Evolutionary conservation across 92 coral and sea anemone genomes (phyloP).

Genomic region (Heteractis magnifica): DNA sequence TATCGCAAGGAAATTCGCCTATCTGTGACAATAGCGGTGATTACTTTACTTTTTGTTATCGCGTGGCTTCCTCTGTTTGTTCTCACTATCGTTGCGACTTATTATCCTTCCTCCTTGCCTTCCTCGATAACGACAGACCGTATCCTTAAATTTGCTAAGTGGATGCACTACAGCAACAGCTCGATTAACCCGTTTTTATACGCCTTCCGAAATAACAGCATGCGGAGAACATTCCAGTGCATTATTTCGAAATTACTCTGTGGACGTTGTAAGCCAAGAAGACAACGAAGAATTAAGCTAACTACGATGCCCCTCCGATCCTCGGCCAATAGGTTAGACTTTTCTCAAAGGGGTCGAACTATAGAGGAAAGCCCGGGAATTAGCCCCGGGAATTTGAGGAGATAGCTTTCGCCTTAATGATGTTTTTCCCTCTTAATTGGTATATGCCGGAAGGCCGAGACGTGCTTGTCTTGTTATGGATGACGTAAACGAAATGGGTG

Average conservation of each 20-base stretch:
- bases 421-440: no score
- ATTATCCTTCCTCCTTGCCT: slow-evolving; percentile 51
- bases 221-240: slow-evolving; percentile 52
- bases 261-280: slow-evolving; percentile 8
- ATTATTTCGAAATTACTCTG: slow-evolving; percentile 43
- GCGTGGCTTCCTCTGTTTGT: slow-evolving; percentile 88
- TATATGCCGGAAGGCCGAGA: not conserved
- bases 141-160: slow-evolving; percentile 72
- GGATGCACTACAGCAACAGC: slow-evolving; percentile 94
- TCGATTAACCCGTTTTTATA: slow-evolving; percentile 83
- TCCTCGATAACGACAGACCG: slow-evolving; percentile 42
- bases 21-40: slow-evolving; percentile 70
- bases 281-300: not conserved
- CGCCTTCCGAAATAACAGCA: slow-evolving; percentile 71
- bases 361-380: not conserved
- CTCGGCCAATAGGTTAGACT: slow-evolving; percentile 8
- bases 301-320: not conserved
- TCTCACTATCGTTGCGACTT: slow-evolving; percentile 65
- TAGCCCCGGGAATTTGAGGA: not conserved
- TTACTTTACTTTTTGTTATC: slow-evolving; percentile 70
- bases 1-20: slow-evolving; percentile 68
- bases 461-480: not conserved
- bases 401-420: not conserved
- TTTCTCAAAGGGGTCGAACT: not conserved
- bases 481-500: not conserved